Percentiles rank a stretch among this genome's conserved stretches.
Evolutionary conservation across 2,888 invertebrate species (phyloP).

Genomic region (Protodeltote pygarga): DNA sequence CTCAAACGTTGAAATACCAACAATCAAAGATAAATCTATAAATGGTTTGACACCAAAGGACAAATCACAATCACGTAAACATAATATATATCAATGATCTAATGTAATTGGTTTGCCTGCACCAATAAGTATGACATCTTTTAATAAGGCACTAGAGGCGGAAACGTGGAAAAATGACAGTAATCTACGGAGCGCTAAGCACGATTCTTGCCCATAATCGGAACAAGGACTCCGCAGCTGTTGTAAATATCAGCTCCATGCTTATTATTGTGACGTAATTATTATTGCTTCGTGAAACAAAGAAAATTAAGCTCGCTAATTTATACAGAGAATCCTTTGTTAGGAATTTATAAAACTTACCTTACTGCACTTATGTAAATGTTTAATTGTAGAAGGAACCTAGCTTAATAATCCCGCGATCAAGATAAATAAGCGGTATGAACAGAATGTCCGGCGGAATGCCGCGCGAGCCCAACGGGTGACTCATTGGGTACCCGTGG

Average conservation of each 20-base stretch:
- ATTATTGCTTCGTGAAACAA: slow-evolving; percentile 76
- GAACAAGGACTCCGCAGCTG: slow-evolving; percentile 85
- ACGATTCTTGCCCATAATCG: slow-evolving; percentile 85
- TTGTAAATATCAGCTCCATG: slow-evolving; percentile 81
- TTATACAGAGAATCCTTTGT: slow-evolving; percentile 61
- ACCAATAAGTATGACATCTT: slow-evolving; percentile 76
- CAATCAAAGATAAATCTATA: slow-evolving; percentile 8
- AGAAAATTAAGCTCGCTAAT: slow-evolving; percentile 73
- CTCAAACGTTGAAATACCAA: slow-evolving; percentile 3
- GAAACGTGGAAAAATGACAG: slow-evolving; percentile 85
- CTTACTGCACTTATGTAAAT: slow-evolving; percentile 48
- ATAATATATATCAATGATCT: slow-evolving; percentile 47
- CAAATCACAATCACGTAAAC: slow-evolving; percentile 33
- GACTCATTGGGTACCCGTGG: slow-evolving; percentile 70
- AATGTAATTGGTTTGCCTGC: slow-evolving; percentile 30
- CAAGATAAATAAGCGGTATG: slow-evolving; percentile 63
- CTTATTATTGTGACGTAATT: slow-evolving; percentile 83
- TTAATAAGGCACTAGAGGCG: slow-evolving; percentile 81
- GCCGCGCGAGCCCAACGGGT: slow-evolving; percentile 64
- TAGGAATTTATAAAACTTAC: slow-evolving; percentile 48
- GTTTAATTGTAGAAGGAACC: slow-evolving; percentile 46
- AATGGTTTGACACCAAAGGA: not conserved
- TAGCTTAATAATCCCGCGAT: slow-evolving; percentile 56
- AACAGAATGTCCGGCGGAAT: slow-evolving; percentile 75
- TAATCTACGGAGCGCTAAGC: slow-evolving; percentile 78